A percentile compares a stretch with the other conserved stretches of the same genome.
Evolutionary conservation across 2,113 vertebrate species (phyloP).

Genomic region (Dinomys branickii): DNA sequence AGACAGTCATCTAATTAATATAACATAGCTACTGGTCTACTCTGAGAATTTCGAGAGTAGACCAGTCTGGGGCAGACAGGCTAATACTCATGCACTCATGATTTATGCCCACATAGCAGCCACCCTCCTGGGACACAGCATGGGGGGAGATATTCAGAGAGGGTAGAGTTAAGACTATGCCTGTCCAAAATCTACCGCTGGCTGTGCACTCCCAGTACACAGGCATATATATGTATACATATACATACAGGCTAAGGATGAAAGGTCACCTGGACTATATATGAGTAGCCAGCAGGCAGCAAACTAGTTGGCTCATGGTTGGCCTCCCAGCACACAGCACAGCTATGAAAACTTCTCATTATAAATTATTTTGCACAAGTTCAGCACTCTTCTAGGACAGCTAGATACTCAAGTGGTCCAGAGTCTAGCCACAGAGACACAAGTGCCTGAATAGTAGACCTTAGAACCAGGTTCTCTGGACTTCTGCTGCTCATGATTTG

Average conservation of each 20-base stretch:
- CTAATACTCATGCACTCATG: neutral
- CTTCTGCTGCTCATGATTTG: neutral
- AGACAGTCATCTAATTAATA: neutral
- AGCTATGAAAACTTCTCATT: neutral
- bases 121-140: neutral
- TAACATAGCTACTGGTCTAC: neutral
- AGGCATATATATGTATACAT: fast-evolving
- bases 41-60: neutral
- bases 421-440: neutral
- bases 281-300: fast-evolving
- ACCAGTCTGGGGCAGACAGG: neutral
- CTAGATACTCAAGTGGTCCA: neutral
- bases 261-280: neutral
- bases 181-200: neutral
- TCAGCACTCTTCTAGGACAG: fast-evolving
- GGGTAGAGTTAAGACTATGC: neutral
- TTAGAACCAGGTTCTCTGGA: neutral
- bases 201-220: neutral
- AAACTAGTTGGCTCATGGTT: neutral
- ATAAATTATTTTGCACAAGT: neutral
- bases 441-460: too few relatives aligned
- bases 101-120: neutral
- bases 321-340: fast-evolving
- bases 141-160: neutral
- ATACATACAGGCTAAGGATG: too few relatives aligned